Percentiles rank a stretch among this genome's conserved stretches.
phyloP scores from a whole-genome alignment of 2,797 vertebrate genomes.

The Poecilia picta region DNA sequence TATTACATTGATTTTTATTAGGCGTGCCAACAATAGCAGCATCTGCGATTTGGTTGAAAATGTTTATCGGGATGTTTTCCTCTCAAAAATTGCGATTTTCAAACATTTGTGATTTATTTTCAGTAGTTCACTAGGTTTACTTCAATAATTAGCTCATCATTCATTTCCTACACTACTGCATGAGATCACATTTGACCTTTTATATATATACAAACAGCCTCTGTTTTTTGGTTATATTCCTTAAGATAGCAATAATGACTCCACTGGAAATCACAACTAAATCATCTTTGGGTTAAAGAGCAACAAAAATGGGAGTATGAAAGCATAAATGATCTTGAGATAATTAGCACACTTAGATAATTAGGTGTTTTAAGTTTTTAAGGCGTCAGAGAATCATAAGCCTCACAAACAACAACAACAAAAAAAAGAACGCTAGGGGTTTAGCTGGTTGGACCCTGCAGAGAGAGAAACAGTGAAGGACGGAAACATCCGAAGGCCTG shows the following conservation, averaged over 20 bases:
- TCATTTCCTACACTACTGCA: not conserved
- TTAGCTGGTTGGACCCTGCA: slow-evolving; percentile 25
- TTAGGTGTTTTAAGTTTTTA: not conserved
- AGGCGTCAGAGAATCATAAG: not conserved
- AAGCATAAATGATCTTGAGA: not conserved
- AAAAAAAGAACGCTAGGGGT: not conserved
- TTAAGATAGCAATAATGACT: not conserved
- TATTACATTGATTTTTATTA: not conserved
- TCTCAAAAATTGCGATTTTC: not conserved
- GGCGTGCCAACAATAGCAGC: not conserved
- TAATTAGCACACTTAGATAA: not conserved
- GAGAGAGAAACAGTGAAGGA: slow-evolving; percentile 33
- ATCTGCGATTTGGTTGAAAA: not conserved
- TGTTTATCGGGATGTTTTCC: no score
- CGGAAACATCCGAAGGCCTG: slow-evolving; percentile 16
- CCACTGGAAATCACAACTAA: not conserved
- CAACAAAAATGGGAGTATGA: not conserved
- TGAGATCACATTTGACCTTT: not conserved
- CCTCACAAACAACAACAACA: no score
- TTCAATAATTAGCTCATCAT: not conserved
- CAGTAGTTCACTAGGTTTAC: not conserved
- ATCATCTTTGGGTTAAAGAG: not conserved
- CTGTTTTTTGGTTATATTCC: not conserved
- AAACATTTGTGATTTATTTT: not conserved
- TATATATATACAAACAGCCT: not conserved